Percentiles rank a stretch among this genome's conserved stretches.
Conservation (phyloP, 2,797 vertebrate species). For the Onychomys arenicola region DNA sequence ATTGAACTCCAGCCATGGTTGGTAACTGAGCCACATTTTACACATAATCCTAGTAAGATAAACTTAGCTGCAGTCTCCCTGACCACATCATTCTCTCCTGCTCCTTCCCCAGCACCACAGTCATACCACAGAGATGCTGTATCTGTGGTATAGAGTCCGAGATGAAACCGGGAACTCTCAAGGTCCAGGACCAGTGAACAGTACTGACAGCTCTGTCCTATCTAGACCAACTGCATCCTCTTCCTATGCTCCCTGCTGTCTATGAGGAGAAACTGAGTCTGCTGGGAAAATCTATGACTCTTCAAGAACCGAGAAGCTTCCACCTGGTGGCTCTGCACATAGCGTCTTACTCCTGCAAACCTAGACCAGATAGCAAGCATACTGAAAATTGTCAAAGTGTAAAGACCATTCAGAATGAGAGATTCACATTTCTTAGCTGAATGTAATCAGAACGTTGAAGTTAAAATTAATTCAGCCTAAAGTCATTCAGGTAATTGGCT, state of each 20-base stretch:
- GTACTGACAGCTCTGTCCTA: accelerated
- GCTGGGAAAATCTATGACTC: neutral
- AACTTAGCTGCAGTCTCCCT: neutral
- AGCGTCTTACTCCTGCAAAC: neutral
- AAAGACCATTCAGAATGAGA: neutral
- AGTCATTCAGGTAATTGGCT: conserved; percentile 67
- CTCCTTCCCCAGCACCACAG: neutral
- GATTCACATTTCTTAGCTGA: conserved; percentile 10
- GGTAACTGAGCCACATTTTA: neutral
- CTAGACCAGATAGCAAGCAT: neutral
- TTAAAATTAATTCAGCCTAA: conserved; percentile 68
- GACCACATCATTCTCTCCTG: neutral
- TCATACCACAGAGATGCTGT: neutral
- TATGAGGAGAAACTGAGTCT: neutral
- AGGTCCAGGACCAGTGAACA: neutral
- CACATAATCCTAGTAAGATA: neutral
- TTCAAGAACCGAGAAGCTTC: neutral
- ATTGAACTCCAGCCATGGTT: neutral
- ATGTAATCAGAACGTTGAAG: conserved; percentile 14
- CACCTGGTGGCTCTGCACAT: too few species aligned
- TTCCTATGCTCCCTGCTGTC: neutral
- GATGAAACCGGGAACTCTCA: neutral
- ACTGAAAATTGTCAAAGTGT: neutral
- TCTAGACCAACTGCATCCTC: neutral
- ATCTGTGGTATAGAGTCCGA: neutral